Evolutionary conservation across 1,140 invertebrate genomes (phyloP).

Genomic region (Neelides sp.): DNA sequence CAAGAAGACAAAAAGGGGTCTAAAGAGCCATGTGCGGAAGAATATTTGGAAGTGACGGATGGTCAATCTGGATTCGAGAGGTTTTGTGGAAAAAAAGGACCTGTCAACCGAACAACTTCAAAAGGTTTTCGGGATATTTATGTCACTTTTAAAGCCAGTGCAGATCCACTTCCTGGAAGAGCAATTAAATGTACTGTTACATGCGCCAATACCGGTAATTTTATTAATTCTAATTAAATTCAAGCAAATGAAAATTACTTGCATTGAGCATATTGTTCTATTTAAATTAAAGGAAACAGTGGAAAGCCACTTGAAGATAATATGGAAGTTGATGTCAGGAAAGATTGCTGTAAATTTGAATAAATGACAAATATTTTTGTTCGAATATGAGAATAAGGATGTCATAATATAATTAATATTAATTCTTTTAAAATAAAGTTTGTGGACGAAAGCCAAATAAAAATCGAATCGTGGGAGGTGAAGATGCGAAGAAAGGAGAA

Average conservation of each 20-base stretch:
- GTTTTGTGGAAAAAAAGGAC: background rate
- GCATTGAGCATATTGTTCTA: background rate
- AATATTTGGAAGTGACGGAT: conserved; percentile 11
- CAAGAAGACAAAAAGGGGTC: background rate
- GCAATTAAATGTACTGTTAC: conserved; percentile 16
- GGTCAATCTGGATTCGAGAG: background rate
- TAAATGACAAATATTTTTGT: no score
- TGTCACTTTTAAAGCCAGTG: conserved; percentile 12
- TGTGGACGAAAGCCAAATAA: conserved; percentile 23
- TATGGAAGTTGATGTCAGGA: conserved; percentile 3
- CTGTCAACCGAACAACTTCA: background rate
- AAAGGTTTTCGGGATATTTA: conserved; percentile 22
- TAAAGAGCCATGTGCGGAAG: background rate
- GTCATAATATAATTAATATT: conserved; percentile 6
- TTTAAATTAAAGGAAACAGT: background rate
- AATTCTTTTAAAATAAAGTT: conserved; percentile 5
- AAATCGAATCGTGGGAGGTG: conserved; percentile 26
- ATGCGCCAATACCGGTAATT: conserved; percentile 10
- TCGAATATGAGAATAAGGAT: background rate
- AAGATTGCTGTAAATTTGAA: conserved; percentile 10
- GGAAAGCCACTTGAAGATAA: conserved; percentile 8
- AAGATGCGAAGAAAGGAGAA: conserved; percentile 20
- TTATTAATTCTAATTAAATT: no score
- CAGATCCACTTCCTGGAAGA: background rate
- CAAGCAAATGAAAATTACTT: background rate